Evolutionary conservation across 30 jellyfish, hydroid and myxozoan genomes (phyloP).

Genomic region (Hydra vulgaris): DNA sequence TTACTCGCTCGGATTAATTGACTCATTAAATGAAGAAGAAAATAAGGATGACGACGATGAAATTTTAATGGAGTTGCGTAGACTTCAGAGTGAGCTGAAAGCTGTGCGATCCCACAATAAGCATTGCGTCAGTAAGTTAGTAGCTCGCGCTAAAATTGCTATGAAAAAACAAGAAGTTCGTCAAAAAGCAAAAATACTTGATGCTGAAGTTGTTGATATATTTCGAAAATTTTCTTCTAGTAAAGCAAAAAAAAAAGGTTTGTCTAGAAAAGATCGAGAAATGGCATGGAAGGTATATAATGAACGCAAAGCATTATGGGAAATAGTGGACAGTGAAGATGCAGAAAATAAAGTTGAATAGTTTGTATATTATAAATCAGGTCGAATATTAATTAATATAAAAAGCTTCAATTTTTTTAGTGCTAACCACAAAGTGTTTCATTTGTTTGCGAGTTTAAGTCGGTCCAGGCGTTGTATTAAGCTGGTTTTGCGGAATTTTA

Average conservation of each 20-base stretch:
- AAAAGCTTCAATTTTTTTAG: too few relatives aligned
- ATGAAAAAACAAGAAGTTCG: constrained; percentile 76
- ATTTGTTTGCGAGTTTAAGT: too few relatives aligned
- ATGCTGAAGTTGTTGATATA: constrained; percentile 84
- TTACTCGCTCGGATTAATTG: constrained; percentile 69
- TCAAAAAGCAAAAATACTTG: constrained; percentile 70
- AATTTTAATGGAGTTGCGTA: constrained; percentile 54
- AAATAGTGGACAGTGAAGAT: constrained; percentile 44
- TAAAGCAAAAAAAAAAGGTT: constrained; percentile 58
- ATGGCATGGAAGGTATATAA: constrained; percentile 80
- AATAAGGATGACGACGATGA: constrained; percentile 77
- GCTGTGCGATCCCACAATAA: constrained; percentile 71
- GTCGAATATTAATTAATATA: too few relatives aligned
- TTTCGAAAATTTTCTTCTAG: constrained; percentile 70
- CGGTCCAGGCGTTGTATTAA: too few relatives aligned
- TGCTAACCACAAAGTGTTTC: too few relatives aligned
- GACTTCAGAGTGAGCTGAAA: constrained; percentile 65
- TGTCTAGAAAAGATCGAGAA: constrained; percentile 77
- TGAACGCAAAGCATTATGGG: constrained; percentile 81
- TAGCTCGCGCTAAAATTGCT: constrained; percentile 55
- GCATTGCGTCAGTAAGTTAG: constrained; percentile 29
- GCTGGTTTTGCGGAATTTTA: too few relatives aligned
- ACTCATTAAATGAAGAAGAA: constrained; percentile 74
- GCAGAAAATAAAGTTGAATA: not conserved
- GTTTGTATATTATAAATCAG: too few relatives aligned